Evolutionary conservation across 2,113 vertebrate genomes (phyloP), one percentile per base, ranked within the genome.

Genomic region (Antennarius striatus): DNA sequence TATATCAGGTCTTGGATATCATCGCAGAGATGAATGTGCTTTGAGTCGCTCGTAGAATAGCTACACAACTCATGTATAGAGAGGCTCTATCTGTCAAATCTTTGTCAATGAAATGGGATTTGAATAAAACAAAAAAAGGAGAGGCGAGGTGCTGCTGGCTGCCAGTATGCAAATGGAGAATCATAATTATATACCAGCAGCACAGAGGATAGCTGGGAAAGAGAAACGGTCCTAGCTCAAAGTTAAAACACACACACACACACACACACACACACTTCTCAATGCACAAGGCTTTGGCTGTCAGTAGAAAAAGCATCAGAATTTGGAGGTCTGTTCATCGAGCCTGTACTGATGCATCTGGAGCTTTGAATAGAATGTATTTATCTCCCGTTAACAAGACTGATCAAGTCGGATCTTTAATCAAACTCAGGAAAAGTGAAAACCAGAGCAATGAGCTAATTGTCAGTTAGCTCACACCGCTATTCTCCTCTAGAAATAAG

Each of bases 151-250:
- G 30, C 78, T 52, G 70, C 74, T 63, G 46, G 40, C 83, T 84
- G 75, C 73, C 82, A 83, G 81, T 86, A 89, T 89, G 89, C 89
- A 88, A 90, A 90, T 90, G 72, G 39, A 56, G 73, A 88, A 85
- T 88, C 74, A 75, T 90, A 87, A 91, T 90, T 88, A 90, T 81
- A 86, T 62, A 72, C 56, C 69, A 79, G 76, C 71, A 63, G 74
- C 45, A 22, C 49, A 63, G 81, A 86, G 68, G 75, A 85, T 82
- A 83, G 71, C 43, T 5, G 49, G 75, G 69, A 56, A 68, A 86
- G 80, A 89, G 68, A 80, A 84, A 87, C 68, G 59, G 71, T 80
- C 72, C 45, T 64, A 28, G 74, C 76, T 83, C 71, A 64, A 74
- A 72, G 83, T 75, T 85, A 54, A 81, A 88, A 7, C 3, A 7